Conservation (phyloP, 2,113 vertebrate species). For the Lamprologus lemairii region DNA sequence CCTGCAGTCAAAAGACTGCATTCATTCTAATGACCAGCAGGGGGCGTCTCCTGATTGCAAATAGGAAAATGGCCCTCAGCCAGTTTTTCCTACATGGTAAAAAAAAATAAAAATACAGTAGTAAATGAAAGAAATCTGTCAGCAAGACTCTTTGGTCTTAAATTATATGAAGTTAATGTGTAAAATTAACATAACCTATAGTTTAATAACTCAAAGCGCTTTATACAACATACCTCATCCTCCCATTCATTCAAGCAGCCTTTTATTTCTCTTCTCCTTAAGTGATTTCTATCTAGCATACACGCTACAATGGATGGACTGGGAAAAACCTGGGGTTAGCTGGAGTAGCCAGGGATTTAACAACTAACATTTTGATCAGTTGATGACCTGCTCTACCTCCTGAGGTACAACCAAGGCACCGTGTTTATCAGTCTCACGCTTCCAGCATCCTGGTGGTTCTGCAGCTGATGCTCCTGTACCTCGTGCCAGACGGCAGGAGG, state of each 20-base stretch:
- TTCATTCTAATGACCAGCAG: not conserved
- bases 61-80: rapidly evolving
- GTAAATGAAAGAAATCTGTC: not conserved
- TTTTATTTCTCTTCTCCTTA: not conserved
- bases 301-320: not conserved
- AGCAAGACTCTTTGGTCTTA: not conserved
- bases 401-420: not conserved
- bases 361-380: not conserved
- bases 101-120: not conserved
- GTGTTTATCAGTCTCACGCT: not conserved
- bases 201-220: not conserved
- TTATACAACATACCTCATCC: not conserved
- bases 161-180: not conserved
- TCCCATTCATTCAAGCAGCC: not conserved
- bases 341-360: not conserved
- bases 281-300: not conserved
- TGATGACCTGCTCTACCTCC: not conserved
- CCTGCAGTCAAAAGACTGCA: not conserved
- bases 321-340: not conserved
- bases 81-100: not conserved
- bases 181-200: not conserved
- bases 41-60: not conserved
- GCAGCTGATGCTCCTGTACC: not conserved
- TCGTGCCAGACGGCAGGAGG: rapidly evolving
- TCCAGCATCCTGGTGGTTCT: not conserved